Conservation (phyloP, 2,888 invertebrate genomes). For the Rotaria socialis region DNA sequence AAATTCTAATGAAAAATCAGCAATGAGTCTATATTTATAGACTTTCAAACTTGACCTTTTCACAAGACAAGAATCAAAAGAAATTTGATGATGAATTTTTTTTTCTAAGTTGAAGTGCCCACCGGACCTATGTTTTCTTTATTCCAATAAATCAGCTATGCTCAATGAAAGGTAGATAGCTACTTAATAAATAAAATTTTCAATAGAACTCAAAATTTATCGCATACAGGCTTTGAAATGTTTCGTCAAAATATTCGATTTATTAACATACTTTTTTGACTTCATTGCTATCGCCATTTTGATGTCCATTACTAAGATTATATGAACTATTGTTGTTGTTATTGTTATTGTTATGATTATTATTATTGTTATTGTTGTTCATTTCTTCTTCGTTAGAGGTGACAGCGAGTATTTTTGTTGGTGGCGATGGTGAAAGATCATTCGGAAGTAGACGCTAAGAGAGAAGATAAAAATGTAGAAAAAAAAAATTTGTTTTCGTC, state of each 20-base stretch:
- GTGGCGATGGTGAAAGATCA: neutral
- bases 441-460: conserved; percentile 22
- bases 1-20: too few species aligned
- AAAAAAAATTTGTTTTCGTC: neutral
- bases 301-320: conserved; percentile 11
- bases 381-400: conserved; percentile 25
- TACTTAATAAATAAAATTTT: neutral
- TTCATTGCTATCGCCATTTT: conserved; percentile 18
- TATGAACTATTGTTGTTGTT: neutral
- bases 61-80: too few species aligned
- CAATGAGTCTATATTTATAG: neutral
- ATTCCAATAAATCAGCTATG: neutral
- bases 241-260: neutral
- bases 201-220: neutral
- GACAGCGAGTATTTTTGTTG: neutral
- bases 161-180: neutral
- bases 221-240: neutral
- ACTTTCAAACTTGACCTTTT: neutral
- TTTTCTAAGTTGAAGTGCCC: too few species aligned
- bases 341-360: neutral
- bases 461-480: conserved; percentile 19
- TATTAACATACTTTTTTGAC: neutral
- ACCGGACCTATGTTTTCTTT: neutral
- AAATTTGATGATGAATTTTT: too few species aligned
- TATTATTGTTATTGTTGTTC: neutral